phyloP scores from a whole-genome alignment of 2,797 vertebrate genomes.

The Propithecus perrieri region DNA sequence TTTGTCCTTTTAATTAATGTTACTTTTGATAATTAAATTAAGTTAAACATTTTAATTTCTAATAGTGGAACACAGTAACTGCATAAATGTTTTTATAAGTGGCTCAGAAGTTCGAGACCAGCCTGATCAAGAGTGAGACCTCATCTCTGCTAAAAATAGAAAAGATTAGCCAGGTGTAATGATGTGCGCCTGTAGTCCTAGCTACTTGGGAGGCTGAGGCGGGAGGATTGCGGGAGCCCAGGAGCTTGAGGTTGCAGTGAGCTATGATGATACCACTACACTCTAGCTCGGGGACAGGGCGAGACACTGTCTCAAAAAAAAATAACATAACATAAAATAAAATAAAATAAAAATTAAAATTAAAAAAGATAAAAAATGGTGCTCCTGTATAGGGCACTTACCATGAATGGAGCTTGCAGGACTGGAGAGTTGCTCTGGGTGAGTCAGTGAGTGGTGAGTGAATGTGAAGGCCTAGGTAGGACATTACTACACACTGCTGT shows the following conservation, averaged over 20 bases:
- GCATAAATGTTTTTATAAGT: conserved; percentile 38
- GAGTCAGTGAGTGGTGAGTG: background rate
- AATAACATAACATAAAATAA: too few species aligned
- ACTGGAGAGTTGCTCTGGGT: background rate
- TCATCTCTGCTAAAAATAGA: too few species aligned
- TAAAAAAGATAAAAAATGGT: background rate
- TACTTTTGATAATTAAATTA: conserved; percentile 54
- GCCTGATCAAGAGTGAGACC: too few species aligned
- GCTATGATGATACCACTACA: too few species aligned
- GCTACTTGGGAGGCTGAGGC: too few species aligned
- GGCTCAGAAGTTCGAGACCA: background rate
- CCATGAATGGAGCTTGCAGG: background rate
- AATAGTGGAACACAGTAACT: background rate
- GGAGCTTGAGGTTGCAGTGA: too few species aligned
- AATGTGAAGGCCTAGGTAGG: background rate
- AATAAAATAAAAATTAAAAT: too few species aligned
- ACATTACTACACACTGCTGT: background rate
- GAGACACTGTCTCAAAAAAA: too few species aligned
- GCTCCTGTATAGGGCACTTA: background rate
- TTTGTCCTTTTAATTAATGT: conserved; percentile 44
- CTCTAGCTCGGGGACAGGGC: too few species aligned
- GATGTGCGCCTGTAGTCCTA: too few species aligned
- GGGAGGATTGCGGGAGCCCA: too few species aligned
- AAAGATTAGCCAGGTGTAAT: too few species aligned
- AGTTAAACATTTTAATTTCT: conserved; percentile 53